These are phyloP conservation scores for Lithophane ornitopus DNA, from an alignment of 2,888 invertebrate species.

Conservation along the genomic window DNA sequence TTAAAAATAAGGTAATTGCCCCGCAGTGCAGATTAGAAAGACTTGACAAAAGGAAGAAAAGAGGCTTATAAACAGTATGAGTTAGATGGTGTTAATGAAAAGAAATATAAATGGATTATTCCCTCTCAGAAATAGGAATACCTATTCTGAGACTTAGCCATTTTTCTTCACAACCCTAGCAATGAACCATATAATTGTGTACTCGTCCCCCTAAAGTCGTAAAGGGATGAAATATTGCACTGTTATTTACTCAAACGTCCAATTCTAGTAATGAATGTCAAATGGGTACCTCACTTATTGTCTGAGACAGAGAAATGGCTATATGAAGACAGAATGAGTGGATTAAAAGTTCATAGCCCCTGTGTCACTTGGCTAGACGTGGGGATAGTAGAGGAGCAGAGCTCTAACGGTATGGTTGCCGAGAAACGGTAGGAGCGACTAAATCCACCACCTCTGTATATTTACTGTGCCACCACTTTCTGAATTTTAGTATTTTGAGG, in stretches of 20 bases:
- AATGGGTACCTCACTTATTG: slow-evolving; percentile 29
- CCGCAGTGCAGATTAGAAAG: neutral
- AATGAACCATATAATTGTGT: slow-evolving; percentile 19
- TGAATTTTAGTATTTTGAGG: no score
- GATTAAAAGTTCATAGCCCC: neutral
- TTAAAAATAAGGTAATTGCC: no score
- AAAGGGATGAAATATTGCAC: slow-evolving; percentile 50
- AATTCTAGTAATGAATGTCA: slow-evolving; percentile 43
- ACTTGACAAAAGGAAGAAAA: neutral
- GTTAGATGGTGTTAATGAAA: neutral
- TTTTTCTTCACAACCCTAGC: slow-evolving; percentile 33
- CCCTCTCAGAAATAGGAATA: neutral
- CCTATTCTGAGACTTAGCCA: no score
- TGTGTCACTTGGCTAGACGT: no score
- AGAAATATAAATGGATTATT: neutral
- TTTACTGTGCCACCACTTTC: no score
- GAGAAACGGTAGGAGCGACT: no score
- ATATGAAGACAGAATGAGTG: neutral
- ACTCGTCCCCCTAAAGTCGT: slow-evolving; percentile 37
- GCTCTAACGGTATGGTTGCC: no score
- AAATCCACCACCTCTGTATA: no score
- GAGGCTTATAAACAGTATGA: neutral
- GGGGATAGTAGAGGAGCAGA: no score
- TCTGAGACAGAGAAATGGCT: slow-evolving; percentile 5
- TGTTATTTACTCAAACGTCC: slow-evolving; percentile 46